A percentile compares a stretch with the other conserved stretches of the same genome.
Conservation (phyloP, 1,140 invertebrate species). For the Atta texana region DNA sequence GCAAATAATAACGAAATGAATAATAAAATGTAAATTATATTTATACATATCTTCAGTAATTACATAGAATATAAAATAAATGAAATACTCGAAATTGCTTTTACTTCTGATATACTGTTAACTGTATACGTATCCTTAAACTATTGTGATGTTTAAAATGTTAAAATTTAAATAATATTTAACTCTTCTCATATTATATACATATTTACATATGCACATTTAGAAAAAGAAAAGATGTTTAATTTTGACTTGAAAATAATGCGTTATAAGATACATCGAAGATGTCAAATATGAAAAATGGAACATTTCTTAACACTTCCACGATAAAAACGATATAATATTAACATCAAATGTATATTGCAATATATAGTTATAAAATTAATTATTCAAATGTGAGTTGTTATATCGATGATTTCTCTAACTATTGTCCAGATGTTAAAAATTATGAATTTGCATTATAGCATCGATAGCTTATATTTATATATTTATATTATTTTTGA, state of each 20-base stretch:
- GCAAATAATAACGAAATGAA: background rate
- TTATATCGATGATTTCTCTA: too few relatives aligned
- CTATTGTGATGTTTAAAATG: background rate
- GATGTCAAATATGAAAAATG: background rate
- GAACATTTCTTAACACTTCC: background rate
- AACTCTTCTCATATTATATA: background rate
- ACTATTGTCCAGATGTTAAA: too few relatives aligned
- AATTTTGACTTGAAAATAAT: background rate
- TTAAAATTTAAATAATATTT: too few relatives aligned
- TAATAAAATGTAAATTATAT: conserved; percentile 13
- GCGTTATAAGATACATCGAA: background rate
- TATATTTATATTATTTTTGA: too few relatives aligned
- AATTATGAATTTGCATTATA: too few relatives aligned
- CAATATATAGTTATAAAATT: background rate
- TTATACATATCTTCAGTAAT: conserved; percentile 7
- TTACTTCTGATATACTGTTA: background rate
- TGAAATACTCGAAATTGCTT: background rate
- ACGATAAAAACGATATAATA: background rate
- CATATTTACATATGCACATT: background rate
- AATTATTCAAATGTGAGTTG: too few relatives aligned
- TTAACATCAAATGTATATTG: background rate
- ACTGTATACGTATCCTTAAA: background rate
- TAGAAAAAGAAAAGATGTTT: too few relatives aligned
- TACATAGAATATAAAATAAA: background rate
- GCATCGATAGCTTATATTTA: too few relatives aligned